phyloP scores from a whole-genome alignment of 2,113 vertebrate genomes.

The Microcebus ravelobensis region DNA sequence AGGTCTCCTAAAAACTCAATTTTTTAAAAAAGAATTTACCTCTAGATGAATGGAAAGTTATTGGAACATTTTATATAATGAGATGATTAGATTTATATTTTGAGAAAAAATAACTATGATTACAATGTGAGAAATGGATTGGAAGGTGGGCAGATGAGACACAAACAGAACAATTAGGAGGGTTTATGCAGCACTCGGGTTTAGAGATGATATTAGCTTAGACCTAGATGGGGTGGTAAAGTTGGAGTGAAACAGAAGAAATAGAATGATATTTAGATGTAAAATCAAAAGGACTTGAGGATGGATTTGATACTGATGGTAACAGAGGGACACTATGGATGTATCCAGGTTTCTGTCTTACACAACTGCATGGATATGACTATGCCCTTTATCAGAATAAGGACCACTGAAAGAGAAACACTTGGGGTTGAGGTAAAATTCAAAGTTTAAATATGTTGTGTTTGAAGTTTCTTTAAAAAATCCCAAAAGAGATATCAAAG shows the following conservation, averaged over 20 bases:
- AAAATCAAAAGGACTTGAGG: background rate
- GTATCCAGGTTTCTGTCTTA: background rate
- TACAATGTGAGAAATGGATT: background rate
- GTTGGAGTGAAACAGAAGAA: background rate
- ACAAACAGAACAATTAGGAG: background rate
- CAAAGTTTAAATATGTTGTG: background rate
- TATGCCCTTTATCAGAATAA: background rate
- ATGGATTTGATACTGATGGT: background rate
- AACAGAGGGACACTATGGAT: background rate
- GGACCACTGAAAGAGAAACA: background rate
- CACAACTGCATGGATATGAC: background rate
- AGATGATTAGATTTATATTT: background rate
- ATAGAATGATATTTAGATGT: background rate
- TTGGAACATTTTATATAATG: background rate
- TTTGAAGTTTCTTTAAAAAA: background rate
- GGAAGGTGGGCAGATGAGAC: background rate
- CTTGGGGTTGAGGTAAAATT: background rate
- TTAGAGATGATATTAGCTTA: background rate
- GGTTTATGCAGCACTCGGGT: background rate
- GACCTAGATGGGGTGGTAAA: background rate
- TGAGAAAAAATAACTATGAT: background rate
- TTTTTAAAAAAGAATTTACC: background rate
- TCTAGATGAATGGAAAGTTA: background rate
- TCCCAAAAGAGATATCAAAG: background rate
- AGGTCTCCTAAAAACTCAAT: background rate